Evolutionary conservation across 2,797 vertebrate species (phyloP).

Genomic region (Sebastes diploproa): DNA sequence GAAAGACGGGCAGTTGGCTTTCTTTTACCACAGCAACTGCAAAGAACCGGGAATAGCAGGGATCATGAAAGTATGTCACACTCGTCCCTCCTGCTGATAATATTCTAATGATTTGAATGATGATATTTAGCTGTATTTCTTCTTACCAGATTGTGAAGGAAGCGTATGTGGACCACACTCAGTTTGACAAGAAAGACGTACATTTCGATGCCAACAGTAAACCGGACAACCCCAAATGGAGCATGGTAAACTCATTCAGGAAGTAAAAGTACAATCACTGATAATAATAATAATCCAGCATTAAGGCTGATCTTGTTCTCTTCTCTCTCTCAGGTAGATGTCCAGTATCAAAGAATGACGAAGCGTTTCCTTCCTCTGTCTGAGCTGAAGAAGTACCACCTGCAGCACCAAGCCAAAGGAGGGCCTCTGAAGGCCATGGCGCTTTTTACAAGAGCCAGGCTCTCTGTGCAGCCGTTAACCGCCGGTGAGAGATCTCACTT

Average conservation of each 20-base stretch:
- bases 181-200: slow-evolving; percentile 92
- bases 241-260: slow-evolving; percentile 84
- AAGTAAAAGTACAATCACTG: background rate
- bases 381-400: slow-evolving; percentile 90
- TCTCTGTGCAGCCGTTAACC: slow-evolving; percentile 93
- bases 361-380: slow-evolving; percentile 90
- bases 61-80: slow-evolving; percentile 85
- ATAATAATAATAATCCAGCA: too few relatives aligned
- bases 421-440: slow-evolving; percentile 88
- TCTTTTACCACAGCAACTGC: slow-evolving; percentile 99
- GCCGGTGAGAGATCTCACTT: slow-evolving; percentile 72
- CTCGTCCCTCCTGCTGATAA: background rate
- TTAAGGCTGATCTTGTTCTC: background rate
- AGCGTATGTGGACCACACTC: slow-evolving; percentile 95
- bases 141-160: slow-evolving; percentile 89
- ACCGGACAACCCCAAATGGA: slow-evolving; percentile 94
- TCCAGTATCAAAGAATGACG: slow-evolving; percentile 91
- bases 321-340: slow-evolving; percentile 86
- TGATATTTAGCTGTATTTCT: background rate
- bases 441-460: slow-evolving; percentile 89
- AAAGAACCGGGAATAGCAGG: slow-evolving; percentile 94
- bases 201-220: slow-evolving; percentile 93
- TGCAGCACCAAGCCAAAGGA: slow-evolving; percentile 82
- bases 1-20: slow-evolving; percentile 89
- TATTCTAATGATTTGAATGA: background rate